Conservation (phyloP, 2,888 invertebrate genomes). For the Stenichneumon culpator region DNA sequence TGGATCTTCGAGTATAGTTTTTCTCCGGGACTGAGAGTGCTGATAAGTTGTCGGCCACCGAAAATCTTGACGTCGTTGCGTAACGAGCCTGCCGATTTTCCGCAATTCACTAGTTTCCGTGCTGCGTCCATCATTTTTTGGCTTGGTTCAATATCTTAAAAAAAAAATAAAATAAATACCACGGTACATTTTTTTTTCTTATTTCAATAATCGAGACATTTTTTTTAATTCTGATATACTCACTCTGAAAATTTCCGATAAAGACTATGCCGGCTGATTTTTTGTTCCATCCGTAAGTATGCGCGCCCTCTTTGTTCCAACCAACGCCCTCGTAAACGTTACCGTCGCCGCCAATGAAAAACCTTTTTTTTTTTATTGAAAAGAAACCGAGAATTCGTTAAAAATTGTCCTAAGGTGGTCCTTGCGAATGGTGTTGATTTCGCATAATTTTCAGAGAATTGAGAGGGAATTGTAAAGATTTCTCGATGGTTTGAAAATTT, state of each 20-base stretch:
- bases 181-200: background rate
- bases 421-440: no score
- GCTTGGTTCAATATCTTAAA: slow-evolving; percentile 69
- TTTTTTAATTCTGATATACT: slow-evolving; percentile 3
- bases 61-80: slow-evolving; percentile 76
- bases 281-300: slow-evolving; percentile 87
- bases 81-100: slow-evolving; percentile 73
- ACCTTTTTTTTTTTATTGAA: slow-evolving; percentile 81
- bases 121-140: slow-evolving; percentile 75
- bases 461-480: no score
- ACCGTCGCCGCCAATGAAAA: slow-evolving; percentile 89
- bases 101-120: slow-evolving; percentile 77
- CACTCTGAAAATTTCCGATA: slow-evolving; percentile 85
- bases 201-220: no score
- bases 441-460: no score
- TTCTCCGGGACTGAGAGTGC: slow-evolving; percentile 1
- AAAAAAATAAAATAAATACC: background rate
- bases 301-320: slow-evolving; percentile 88
- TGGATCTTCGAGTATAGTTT: slow-evolving; percentile 1
- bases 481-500: no score
- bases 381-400: background rate
- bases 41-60: slow-evolving; percentile 84
- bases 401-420: no score
- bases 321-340: slow-evolving; percentile 89
- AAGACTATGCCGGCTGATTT: slow-evolving; percentile 88